Conservation (phyloP, 2,888 invertebrate species). For the Nasonia oneida region DNA sequence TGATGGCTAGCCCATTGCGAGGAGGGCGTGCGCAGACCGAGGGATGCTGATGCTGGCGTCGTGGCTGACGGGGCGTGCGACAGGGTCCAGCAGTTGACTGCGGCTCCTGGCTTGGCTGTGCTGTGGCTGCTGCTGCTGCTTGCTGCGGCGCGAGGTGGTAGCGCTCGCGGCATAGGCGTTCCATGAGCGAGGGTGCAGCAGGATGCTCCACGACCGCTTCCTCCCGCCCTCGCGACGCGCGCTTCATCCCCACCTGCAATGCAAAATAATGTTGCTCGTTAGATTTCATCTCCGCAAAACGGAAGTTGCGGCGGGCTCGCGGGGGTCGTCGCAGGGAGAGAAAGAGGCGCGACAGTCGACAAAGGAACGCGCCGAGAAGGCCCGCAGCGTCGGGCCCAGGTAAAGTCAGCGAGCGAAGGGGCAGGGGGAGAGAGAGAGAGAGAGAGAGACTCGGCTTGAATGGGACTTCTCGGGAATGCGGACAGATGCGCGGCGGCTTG, state of each 20-base stretch:
- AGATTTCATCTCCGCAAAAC: neutral
- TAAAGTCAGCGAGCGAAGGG: slow-evolving; percentile 1
- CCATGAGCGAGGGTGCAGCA: slow-evolving; percentile 77
- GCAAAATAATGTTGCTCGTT: neutral
- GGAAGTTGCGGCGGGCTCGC: neutral
- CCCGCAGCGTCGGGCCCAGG: neutral
- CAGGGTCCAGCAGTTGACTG: slow-evolving; percentile 67
- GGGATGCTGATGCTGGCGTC: slow-evolving; percentile 56
- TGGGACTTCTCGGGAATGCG: slow-evolving; percentile 71
- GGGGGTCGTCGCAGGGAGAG: neutral
- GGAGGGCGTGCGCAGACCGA: slow-evolving; percentile 11
- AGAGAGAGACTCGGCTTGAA: slow-evolving; percentile 64
- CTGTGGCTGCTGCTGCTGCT: slow-evolving; percentile 61
- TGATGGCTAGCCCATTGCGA: slow-evolving; percentile 63
- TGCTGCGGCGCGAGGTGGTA: slow-evolving; percentile 76
- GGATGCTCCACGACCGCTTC: slow-evolving; percentile 78
- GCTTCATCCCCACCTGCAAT: slow-evolving; percentile 79
- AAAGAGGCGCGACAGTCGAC: slow-evolving; percentile 64
- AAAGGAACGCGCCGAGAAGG: slow-evolving; percentile 62
- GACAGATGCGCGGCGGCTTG: slow-evolving; percentile 69
- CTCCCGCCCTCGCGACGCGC: slow-evolving; percentile 78
- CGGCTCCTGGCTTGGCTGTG: slow-evolving; percentile 50
- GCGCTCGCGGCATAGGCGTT: slow-evolving; percentile 77
- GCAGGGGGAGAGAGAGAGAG: neutral
- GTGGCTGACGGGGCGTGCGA: slow-evolving; percentile 65